A percentile compares a stretch with the other conserved stretches of the same genome.
These are phyloP conservation scores for Enhydra lutris DNA, from an alignment of 2,113 vertebrate species.

Conservation along the genomic window DNA sequence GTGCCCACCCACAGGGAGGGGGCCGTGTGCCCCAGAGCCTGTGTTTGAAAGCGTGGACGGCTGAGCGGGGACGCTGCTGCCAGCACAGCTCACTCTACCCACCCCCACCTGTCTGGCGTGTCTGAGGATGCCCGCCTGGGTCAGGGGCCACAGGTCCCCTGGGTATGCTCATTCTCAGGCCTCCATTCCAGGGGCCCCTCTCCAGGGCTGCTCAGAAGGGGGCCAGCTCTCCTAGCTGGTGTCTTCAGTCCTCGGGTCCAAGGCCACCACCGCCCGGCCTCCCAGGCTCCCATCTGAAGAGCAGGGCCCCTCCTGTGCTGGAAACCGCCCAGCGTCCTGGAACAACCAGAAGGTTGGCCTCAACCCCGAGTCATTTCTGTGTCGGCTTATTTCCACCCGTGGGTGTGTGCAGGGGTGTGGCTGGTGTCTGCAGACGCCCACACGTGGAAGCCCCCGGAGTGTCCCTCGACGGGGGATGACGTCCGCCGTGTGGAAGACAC, in stretches of 20 bases:
- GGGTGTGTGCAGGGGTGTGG: rapidly evolving
- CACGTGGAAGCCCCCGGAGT: no score
- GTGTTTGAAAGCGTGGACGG: rapidly evolving
- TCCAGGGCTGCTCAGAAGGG: neutral
- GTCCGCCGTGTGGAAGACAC: neutral
- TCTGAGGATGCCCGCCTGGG: neutral
- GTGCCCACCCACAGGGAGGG: neutral
- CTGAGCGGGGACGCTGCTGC: no score
- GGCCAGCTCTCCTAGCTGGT: neutral
- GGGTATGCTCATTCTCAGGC: neutral
- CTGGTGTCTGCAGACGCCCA: no score
- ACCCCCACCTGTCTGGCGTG: neutral
- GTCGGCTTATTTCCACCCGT: no score
- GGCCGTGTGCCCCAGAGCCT: rapidly evolving
- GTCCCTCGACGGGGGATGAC: neutral
- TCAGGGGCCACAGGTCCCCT: neutral
- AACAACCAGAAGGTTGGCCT: neutral
- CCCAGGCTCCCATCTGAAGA: neutral
- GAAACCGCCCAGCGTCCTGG: neutral
- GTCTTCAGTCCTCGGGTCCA: neutral
- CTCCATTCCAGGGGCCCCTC: neutral
- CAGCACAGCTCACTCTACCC: neutral
- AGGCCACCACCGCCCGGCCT: neutral
- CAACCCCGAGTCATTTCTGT: neutral
- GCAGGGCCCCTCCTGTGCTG: rapidly evolving